phyloP scores from a whole-genome alignment of 2,113 vertebrate genomes.

The Ramphastos sulfuratus region DNA sequence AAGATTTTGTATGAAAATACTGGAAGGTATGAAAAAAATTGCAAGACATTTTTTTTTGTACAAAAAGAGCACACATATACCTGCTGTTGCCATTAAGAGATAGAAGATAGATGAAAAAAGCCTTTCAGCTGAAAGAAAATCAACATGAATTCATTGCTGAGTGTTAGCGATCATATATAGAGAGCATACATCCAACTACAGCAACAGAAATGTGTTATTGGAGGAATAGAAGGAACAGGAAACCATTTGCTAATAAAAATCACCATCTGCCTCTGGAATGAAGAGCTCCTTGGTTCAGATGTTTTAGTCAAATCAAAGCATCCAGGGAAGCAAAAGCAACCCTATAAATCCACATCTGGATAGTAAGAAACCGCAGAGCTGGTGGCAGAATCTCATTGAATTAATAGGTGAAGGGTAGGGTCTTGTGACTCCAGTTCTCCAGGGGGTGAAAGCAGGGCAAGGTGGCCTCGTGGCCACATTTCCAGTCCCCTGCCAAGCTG shows the following conservation, averaged over 20 bases:
- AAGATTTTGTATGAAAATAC: background rate
- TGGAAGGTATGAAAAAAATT: background rate
- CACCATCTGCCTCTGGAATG: background rate
- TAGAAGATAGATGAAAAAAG: conserved; percentile 32
- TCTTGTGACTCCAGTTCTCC: background rate
- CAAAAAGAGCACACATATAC: background rate
- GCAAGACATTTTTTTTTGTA: background rate
- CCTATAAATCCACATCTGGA: background rate
- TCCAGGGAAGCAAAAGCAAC: background rate
- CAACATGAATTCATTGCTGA: conserved; percentile 40
- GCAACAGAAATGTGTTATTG: background rate
- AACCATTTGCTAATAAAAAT: conserved; percentile 42
- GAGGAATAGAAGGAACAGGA: conserved; percentile 1
- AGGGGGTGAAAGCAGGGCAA: background rate
- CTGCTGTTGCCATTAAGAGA: conserved; percentile 31
- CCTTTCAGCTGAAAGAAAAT: conserved; percentile 44
- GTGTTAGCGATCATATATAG: background rate
- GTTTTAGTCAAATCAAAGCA: background rate
- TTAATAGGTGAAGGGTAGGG: background rate
- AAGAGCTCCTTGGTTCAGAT: background rate
- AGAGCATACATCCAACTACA: background rate
- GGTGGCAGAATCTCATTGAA: background rate
- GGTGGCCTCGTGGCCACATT: background rate
- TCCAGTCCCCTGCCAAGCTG: background rate
- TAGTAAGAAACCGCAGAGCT: background rate